A percentile compares a stretch with the other conserved stretches of the same genome.
These are phyloP conservation scores for Sesia bembeciformis DNA, from an alignment of 2,888 invertebrate genomes.

Conservation along the genomic window DNA sequence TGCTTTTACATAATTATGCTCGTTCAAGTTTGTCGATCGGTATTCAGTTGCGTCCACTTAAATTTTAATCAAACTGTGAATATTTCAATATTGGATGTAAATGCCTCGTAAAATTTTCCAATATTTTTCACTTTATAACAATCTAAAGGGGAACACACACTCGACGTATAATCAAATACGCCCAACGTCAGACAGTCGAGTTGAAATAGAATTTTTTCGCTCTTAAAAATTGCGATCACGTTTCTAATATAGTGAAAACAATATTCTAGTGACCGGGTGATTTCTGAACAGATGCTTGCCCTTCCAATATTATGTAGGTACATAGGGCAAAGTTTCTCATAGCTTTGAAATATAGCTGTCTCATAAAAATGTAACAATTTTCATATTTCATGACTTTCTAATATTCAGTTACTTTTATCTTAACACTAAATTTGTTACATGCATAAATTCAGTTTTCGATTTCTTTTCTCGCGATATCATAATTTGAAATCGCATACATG, in stretches of 20 bases:
- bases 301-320: constrained; percentile 52
- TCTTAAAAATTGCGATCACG: constrained; percentile 75
- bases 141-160: constrained; percentile 58
- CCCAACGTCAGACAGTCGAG: constrained; percentile 49
- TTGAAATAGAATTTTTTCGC: constrained; percentile 70
- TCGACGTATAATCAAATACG: constrained; percentile 63
- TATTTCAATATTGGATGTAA: constrained; percentile 61
- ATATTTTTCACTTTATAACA: constrained; percentile 61
- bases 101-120: constrained; percentile 53
- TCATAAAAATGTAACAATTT: constrained; percentile 22
- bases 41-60: constrained; percentile 14
- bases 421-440: background rate
- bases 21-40: background rate
- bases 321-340: constrained; percentile 55
- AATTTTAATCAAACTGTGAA: constrained; percentile 45
- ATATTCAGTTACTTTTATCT: constrained; percentile 11
- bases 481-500: constrained; percentile 55
- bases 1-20: no score
- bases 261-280: constrained; percentile 76
- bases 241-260: constrained; percentile 77
- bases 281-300: constrained; percentile 68
- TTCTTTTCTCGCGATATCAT: constrained; percentile 31
- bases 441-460: constrained; percentile 12
- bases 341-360: constrained; percentile 51
- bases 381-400: constrained; percentile 4